Evolutionary conservation across 2,113 vertebrate species (phyloP), one percentile per base, ranked within the genome.

Genomic region (Aegotheles bennettii): DNA sequence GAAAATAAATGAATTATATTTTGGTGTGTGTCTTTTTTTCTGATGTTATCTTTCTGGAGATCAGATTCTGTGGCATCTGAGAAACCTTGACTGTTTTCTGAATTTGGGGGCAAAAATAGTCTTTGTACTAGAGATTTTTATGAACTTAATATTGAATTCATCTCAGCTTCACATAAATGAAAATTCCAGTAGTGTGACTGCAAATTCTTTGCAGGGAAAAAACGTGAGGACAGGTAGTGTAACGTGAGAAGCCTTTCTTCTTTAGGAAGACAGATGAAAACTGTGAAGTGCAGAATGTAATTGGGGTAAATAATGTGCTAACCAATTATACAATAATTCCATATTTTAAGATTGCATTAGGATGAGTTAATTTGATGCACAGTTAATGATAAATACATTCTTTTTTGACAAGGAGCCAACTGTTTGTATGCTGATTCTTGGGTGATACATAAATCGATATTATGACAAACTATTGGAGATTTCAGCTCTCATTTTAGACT

Each of bases 241-340:
- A 89, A 51, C 25, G 18, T 35, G 33, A 73, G 31, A 76, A 76
- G 13, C 28, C 29, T 42, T 85, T 31, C 4, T 53, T 47, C 79
- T 74, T 79, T 28, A 38, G 54, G 35, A 38, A 42, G 9, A 17
- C 50, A 21, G 13, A 57, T 69, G 43, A 57, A 90, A 85, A 18
- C 10, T 48, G 7, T 7, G 4, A 26, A 83, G 10, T 1, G 1
- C 25, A 48, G 53, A 79, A 48, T 68, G 6, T 68, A 56, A 20
- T 60, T 76, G 16, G 28, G 42, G 17, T 67, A 57, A 69, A 38
- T 63, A 42, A 35, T 29, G 10, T 76, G 19, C 40, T 68, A 50
- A 61, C 23, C 19, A 31, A 5, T n/a, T 35, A 17, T 10, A 0
- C 28, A 48, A 18, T 65, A 13, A 6, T 73, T 47, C 14, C 0